Evolutionary conservation across 2,888 invertebrate species (phyloP).

Genomic region (Drosophila formosana): DNA sequence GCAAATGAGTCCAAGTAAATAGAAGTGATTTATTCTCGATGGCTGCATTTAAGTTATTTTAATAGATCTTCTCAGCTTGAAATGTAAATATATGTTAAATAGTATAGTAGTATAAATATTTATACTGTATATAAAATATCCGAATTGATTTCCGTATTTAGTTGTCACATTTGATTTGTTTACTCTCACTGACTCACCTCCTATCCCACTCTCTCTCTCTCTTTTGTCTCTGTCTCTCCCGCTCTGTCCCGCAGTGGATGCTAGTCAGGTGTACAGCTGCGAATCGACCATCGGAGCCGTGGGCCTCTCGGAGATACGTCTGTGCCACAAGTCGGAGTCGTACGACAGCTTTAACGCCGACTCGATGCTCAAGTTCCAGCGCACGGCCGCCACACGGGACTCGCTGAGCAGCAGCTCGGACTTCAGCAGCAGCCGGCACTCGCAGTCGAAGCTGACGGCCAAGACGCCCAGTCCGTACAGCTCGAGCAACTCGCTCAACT

Average conservation of each 20-base stretch:
- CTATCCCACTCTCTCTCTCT: neutral
- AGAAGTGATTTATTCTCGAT: no score
- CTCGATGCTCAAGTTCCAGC: constrained; percentile 83
- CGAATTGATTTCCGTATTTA: no score
- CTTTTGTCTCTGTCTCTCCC: neutral
- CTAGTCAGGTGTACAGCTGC: constrained; percentile 85
- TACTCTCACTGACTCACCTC: no score
- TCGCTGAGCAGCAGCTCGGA: constrained; percentile 84
- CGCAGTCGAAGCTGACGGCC: constrained; percentile 80
- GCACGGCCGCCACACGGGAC: constrained; percentile 81
- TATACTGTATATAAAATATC: no score
- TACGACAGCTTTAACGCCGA: constrained; percentile 84
- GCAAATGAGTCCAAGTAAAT: no score
- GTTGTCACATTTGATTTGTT: no score
- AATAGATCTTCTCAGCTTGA: no score
- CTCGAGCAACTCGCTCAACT: constrained; percentile 85
- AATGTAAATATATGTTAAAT: no score
- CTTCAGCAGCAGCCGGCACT: constrained; percentile 84
- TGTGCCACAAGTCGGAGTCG: constrained; percentile 84
- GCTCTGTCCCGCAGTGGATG: constrained; percentile 77
- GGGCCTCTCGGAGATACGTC: constrained; percentile 84
- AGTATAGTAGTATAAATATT: no score
- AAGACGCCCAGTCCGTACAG: constrained; percentile 85
- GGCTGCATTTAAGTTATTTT: no score
- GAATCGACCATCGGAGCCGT: constrained; percentile 85